Base-by-base conservation (phyloP, 2,888 invertebrate species). In the Julus scandinavius region DNA sequence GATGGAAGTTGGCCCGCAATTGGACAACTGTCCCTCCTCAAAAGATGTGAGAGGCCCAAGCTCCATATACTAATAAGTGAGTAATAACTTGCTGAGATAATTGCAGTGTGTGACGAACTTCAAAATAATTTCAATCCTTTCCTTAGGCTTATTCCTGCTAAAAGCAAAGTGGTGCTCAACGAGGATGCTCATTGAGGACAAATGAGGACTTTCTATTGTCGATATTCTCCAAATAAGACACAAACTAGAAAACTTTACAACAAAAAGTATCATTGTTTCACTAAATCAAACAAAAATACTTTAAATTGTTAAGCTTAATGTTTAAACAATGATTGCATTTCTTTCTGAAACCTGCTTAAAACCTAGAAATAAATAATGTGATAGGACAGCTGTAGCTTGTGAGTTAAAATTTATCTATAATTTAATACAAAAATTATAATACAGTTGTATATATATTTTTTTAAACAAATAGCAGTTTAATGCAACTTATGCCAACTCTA, bases 21-120 rank as follows among this genome's bases (percentile, higher is more conserved):
- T 99, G 99, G 99, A 94, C 95, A 90, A 96, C 96, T 0, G 98
- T 98, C 29, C 98, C 98, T 0, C 95, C 96, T 87, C 99, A 99
- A 92, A 96, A 96, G 91, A 95, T 96, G 90, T 99, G 99, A 92
- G 92, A 97, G 93, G 95, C 97, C 86, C 95, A 95, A 17, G 96
- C 96, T 0, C 95, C 96, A 0, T 95, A 95, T 91, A 93, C 93
- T 49, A 95, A 95, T 92, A 95, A 95, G 95, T 95, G 92, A 92
- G 93, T 91, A 45, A 15, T 15, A 20, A n/a, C 3, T 54, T 40
- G 29, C 38, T 38, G 58, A 85, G 38, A 9, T 72, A 41, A 15
- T 45, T 13, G 41, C 11, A 17, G 6, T 45, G 49, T 40, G n/a
- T 58, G 13, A 83, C 11, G 83, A 0, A 38, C 2, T n/a, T 83